phyloP scores from a whole-genome alignment of 2,888 invertebrate species.

The Rugalucina vietnamica region DNA sequence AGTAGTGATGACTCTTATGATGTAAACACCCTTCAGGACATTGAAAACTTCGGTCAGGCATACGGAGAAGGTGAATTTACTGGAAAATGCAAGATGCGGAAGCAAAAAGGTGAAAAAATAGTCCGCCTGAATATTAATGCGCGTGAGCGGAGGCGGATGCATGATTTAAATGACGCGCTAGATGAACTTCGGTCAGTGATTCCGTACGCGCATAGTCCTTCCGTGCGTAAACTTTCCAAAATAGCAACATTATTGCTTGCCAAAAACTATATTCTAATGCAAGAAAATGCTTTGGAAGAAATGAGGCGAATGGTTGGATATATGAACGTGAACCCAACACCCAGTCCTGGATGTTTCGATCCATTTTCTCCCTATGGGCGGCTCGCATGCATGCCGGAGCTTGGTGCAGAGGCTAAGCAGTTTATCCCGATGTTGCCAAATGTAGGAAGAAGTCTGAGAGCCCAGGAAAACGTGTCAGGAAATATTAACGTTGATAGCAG shows the following conservation, averaged over 20 bases:
- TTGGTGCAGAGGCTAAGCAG: conserved; percentile 43
- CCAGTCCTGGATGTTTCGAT: conserved; percentile 64
- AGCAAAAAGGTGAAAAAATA: conserved; percentile 63
- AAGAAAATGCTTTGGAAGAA: conserved; percentile 83
- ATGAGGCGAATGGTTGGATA: conserved; percentile 81
- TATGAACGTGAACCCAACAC: conserved; percentile 80
- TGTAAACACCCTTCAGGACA: conserved; percentile 29
- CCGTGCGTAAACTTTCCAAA: conserved; percentile 83
- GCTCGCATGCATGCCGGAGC: conserved; percentile 57
- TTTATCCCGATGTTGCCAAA: conserved; percentile 25
- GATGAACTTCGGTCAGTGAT: conserved; percentile 83
- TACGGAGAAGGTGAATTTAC: conserved; percentile 52
- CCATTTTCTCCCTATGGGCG: conserved; percentile 68
- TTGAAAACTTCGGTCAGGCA: conserved; percentile 50
- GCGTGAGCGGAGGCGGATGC: conserved; percentile 85
- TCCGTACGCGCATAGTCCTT: conserved; percentile 83
- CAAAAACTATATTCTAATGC: conserved; percentile 84
- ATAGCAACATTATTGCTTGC: conserved; percentile 83
- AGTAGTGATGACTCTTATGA: conserved; percentile 59
- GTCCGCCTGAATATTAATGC: conserved; percentile 84
- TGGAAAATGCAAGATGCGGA: conserved; percentile 52
- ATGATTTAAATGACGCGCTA: conserved; percentile 84
- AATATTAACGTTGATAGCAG: neutral
- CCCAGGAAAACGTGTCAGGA: neutral
- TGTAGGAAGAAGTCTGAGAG: neutral